Evolutionary conservation across 2,797 vertebrate species (phyloP), one percentile per base, ranked within the genome.

Genomic region (Acipenser transmontanus): DNA sequence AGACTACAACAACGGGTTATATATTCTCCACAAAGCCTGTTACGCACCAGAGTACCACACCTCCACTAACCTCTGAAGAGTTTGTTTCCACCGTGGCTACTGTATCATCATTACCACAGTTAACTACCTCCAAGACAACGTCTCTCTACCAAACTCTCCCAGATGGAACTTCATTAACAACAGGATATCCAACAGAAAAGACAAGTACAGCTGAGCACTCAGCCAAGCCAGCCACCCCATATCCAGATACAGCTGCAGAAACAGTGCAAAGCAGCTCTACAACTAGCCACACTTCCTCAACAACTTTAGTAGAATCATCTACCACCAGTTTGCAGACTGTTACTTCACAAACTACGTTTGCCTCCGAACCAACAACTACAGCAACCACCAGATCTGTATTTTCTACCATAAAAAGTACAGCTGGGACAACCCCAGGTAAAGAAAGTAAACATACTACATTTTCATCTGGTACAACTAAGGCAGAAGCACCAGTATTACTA

Each of bases 81-180:
- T 68, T 66, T 60, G 14, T 60, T 56, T n/a, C 70, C 11, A 59
- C 71, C 59, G 57, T 70, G 57, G 59, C 68, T 65, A 54, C 17
- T 2, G 70, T 72, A 20, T 47, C 65, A 69, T 7, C 63, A 2
- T 50, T 34, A 34, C 34, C 62, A 65, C 47, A 65, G 61, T 62
- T 17, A 12, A 72, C 75, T 17, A 81, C 67, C 6, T 0, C 48
- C 1, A 77, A 4, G 6, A 73, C 78, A 17, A 73, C 83, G 1
- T 62, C 71, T 69, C 72, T 74, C 5, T 78, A 70, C 78, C 73
- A 63, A 65, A 70, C 78, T 5, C 64, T 68, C 1, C 66, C 81
- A 69, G 64, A 65, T 63, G 76, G 68, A 62, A 76, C 0, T 50
- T 78, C 82, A 34, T 73, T 82, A 69, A 81, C 82, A 50, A 65